Base-by-base conservation (phyloP, 2,797 vertebrate genomes). In the Micropoecilia bifurca region DNA sequence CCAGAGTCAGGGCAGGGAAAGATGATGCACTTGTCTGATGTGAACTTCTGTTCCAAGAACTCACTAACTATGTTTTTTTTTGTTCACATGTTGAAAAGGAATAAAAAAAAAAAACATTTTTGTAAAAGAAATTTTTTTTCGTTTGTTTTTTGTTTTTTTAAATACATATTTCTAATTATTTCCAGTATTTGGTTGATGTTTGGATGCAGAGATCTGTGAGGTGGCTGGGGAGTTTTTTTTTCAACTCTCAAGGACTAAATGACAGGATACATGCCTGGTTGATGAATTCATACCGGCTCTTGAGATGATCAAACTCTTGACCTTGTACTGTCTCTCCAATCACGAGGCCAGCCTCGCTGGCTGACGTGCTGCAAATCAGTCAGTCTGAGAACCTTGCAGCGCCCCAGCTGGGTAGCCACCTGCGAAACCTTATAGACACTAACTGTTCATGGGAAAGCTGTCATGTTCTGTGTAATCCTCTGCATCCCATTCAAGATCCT, bases 261-360 rank as follows among this genome's bases (percentile, higher is more conserved):
- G 82, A 82, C 86, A 85, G 77, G 74, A 85, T 79, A 63, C 76
- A 77, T 73, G 41, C 66, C 80, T 71, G 71, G 18, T 78, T 91
- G 89, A 92, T 89, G 77, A 90, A 92, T 89, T 88, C 85, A 83
- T 80, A 89, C 68, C 75, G 53, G 82, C 80, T 80, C 77, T 81
- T 85, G 82, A 82, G 75, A 86, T 87, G 89, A 88, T 93, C 85
- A 88, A 85, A 89, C 86, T 79, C 80, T 89, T 89, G 83, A 93
- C 90, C 88, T 93, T 90, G 91, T 59, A 46, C 76, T 3, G 28
- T 83, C 75, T 81, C 81, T 88, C 79, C 83, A 87, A 88, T 91
- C 86, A 87, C 76, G 16, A 57, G 43, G 72, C 79, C 85, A 78
- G 73, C 84, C 83, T 80, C 48, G 80, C 87, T 77, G 87, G 83